These are phyloP conservation scores for Listronotus oregonensis DNA, from an alignment of 1,140 invertebrate species.

Conservation along the genomic window DNA sequence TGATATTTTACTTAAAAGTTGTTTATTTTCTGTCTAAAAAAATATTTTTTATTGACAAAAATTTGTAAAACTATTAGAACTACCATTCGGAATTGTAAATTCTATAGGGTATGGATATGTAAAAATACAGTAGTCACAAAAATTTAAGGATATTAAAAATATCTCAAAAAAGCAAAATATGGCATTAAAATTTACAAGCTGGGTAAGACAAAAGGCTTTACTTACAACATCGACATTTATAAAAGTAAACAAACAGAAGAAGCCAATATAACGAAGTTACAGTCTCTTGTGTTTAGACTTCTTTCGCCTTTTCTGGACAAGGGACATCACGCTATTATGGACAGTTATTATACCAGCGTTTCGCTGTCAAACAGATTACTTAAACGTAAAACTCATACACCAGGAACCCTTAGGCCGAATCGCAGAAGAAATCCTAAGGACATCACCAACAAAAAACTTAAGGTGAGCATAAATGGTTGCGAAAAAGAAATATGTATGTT, in stretches of 20 bases:
- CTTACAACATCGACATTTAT: background rate
- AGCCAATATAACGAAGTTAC: conserved; percentile 18
- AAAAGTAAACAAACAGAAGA: background rate
- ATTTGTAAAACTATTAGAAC: too few relatives aligned
- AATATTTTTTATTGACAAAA: too few relatives aligned
- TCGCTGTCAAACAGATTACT: background rate
- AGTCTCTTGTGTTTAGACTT: conserved; percentile 16
- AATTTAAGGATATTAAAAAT: too few relatives aligned
- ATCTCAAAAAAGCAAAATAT: conserved; percentile 14
- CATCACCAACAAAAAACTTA: conserved; percentile 24
- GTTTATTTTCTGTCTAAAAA: too few relatives aligned
- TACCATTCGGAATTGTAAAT: too few relatives aligned
- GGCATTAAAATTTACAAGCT: conserved; percentile 8
- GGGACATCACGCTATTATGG: conserved; percentile 1
- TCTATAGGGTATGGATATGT: too few relatives aligned
- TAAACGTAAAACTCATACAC: conserved; percentile 16
- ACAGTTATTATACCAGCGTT: conserved; percentile 4
- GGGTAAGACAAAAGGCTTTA: conserved; percentile 8
- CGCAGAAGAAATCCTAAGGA: conserved; percentile 27
- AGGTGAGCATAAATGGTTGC: conserved; percentile 24
- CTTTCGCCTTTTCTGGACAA: conserved; percentile 7
- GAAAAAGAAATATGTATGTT: conserved; percentile 4
- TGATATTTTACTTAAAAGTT: too few relatives aligned
- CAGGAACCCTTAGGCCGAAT: conserved; percentile 22
- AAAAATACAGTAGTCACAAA: too few relatives aligned